Conservation (phyloP, 2,113 vertebrate species). For the Heterocephalus glaber region DNA sequence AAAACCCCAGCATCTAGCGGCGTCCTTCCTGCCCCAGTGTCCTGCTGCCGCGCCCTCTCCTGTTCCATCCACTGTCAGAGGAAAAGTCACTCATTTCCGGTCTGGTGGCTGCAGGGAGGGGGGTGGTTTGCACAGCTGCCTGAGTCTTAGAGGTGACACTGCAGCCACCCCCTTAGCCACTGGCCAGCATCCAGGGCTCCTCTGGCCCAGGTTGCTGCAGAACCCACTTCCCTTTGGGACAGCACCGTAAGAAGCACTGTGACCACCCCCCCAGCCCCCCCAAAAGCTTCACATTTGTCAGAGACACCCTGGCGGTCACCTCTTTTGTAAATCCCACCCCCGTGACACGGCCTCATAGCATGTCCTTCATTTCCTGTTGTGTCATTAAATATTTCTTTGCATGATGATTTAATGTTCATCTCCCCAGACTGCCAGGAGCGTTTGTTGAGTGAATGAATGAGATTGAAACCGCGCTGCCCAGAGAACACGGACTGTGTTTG, state of each 20-base stretch:
- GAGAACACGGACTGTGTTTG: neutral
- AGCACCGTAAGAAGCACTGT: neutral
- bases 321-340: neutral
- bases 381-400: neutral
- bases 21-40: too few relatives aligned
- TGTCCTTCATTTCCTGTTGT: neutral
- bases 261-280: neutral
- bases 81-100: neutral
- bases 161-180: neutral
- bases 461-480: neutral
- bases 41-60: fast-evolving
- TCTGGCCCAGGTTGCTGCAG: neutral
- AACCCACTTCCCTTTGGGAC: neutral
- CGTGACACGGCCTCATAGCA: neutral
- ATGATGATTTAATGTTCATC: neutral
- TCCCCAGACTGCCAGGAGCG: neutral
- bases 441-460: neutral
- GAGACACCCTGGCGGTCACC: neutral
- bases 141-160: neutral
- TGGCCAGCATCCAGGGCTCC: neutral
- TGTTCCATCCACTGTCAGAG: neutral
- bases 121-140: neutral
- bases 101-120: too few relatives aligned
- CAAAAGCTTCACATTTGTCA: neutral
- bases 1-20: neutral